These are phyloP conservation scores for Gymnorhina tibicen DNA, from an alignment of 2,113 vertebrate genomes.

Conservation along the genomic window DNA sequence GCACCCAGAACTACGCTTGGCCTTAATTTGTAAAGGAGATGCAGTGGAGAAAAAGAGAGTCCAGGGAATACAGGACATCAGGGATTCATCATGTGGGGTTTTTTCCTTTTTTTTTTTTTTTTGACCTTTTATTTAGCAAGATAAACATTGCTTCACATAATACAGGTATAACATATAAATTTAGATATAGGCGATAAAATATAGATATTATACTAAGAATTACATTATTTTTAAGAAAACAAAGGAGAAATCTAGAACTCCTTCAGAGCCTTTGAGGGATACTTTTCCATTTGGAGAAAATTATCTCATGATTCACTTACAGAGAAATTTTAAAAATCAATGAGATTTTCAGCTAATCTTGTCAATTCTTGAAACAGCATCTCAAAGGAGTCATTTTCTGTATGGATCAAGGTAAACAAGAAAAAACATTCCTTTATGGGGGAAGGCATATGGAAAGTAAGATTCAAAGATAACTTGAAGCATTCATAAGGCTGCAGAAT, in stretches of 20 bases:
- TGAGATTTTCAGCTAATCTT: background rate
- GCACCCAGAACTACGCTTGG: background rate
- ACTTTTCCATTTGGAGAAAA: background rate
- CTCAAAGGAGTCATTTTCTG: background rate
- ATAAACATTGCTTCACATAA: background rate
- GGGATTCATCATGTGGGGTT: background rate
- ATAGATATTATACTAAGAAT: background rate
- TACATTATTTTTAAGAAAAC: background rate
- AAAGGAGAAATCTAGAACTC: background rate
- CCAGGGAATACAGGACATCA: background rate
- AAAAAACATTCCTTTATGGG: background rate
- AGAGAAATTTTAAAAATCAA: background rate
- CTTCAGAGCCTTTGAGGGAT: background rate
- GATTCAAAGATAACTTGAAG: background rate
- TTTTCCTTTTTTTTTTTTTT: background rate
- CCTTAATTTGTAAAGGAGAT: background rate
- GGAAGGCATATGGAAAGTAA: background rate
- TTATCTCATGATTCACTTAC: background rate
- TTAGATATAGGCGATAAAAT: background rate
- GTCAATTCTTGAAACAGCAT: background rate
- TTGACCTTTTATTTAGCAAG: background rate
- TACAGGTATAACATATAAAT: background rate
- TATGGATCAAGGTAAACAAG: background rate
- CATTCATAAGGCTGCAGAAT: background rate
- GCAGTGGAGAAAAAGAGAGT: background rate